These are phyloP conservation scores for Hydrochoerus hydrochaeris DNA, from an alignment of 2,113 vertebrate species.

Conservation along the genomic window DNA sequence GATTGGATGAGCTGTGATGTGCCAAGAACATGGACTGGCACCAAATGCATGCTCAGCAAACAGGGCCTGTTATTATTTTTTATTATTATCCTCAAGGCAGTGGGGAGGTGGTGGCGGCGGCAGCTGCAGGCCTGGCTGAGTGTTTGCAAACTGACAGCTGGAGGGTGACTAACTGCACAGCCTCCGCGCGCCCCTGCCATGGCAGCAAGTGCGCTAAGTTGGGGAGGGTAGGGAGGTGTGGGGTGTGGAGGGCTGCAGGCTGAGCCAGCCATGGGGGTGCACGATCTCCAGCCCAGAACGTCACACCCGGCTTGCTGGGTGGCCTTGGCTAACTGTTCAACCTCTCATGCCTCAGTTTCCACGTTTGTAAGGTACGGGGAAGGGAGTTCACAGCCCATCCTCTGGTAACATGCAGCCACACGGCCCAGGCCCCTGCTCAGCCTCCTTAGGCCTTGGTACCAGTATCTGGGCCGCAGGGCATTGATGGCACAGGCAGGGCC, in stretches of 20 bases:
- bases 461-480: not conserved
- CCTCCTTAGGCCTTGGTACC: not conserved
- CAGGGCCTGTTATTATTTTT: slow-evolving; percentile 71
- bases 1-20: not conserved
- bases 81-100: slow-evolving; percentile 68
- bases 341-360: not conserved
- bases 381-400: not conserved
- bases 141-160: slow-evolving; percentile 80
- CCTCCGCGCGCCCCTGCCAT: not conserved
- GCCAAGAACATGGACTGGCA: slow-evolving; percentile 48
- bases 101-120: slow-evolving; percentile 1
- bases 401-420: not conserved
- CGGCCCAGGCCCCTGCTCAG: not conserved
- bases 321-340: not conserved
- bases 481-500: not conserved
- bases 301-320: not conserved
- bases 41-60: slow-evolving; percentile 61
- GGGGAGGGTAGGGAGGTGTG: not conserved
- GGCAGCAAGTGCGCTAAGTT: not conserved
- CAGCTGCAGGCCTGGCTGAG: slow-evolving; percentile 70
- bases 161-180: slow-evolving; percentile 65
- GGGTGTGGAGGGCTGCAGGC: not conserved
- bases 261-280: not conserved
- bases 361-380: not conserved
- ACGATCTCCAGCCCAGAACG: not conserved